phyloP scores from a whole-genome alignment of 2,888 invertebrate species.

The Acanthococcus lagerstroemiae region DNA sequence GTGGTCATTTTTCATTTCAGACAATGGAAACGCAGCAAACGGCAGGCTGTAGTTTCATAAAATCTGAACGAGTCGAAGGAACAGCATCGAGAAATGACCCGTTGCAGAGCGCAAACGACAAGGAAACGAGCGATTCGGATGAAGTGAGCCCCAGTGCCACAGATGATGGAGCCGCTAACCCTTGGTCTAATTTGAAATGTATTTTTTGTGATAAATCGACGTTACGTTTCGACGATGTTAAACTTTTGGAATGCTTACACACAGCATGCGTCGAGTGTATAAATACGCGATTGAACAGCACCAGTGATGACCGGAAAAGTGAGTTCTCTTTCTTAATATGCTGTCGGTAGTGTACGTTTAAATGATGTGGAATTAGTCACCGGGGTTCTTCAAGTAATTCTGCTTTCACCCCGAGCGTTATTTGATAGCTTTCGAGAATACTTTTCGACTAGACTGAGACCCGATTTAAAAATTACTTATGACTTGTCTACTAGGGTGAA shows the following conservation, averaged over 20 bases:
- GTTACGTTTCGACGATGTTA: conserved; percentile 54
- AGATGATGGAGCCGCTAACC: conserved; percentile 19
- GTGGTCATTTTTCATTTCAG: background rate
- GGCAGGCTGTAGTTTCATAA: conserved; percentile 6
- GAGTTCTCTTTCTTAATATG: background rate
- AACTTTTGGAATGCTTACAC: conserved; percentile 79
- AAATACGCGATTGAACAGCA: background rate
- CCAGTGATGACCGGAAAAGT: conserved; percentile 2
- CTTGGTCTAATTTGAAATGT: conserved; percentile 41
- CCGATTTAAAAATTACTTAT: too few relatives aligned
- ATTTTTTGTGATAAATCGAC: conserved; percentile 45
- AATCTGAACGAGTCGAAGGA: conserved; percentile 12
- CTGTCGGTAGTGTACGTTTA: too few relatives aligned
- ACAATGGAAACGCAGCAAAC: conserved; percentile 12
- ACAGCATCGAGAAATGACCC: background rate
- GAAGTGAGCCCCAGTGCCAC: conserved; percentile 30
- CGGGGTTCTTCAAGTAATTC: too few relatives aligned
- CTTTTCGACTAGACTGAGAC: too few relatives aligned
- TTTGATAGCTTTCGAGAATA: background rate
- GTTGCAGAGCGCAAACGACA: background rate
- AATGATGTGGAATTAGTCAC: too few relatives aligned
- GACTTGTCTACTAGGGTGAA: too few relatives aligned
- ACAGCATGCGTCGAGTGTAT: conserved; percentile 52
- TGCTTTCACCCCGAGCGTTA: background rate
- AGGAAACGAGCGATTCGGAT: conserved; percentile 3